phyloP scores from a whole-genome alignment of 2,888 invertebrate genomes.

The Pristionchus exspectatus region DNA sequence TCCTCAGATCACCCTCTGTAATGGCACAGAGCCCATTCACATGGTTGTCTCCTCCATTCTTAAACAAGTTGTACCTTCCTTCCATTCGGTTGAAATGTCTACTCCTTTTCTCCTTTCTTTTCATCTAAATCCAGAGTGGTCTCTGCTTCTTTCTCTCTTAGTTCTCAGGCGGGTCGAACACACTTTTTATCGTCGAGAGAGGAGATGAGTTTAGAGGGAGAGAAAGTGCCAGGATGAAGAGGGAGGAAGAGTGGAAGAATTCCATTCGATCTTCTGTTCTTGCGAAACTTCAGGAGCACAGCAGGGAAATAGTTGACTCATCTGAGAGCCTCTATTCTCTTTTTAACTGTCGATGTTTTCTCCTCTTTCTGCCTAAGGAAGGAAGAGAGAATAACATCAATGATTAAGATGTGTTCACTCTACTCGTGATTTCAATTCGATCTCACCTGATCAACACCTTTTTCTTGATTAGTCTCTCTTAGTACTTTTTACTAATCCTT shows the following conservation, averaged over 20 bases:
- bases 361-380: background rate
- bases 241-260: background rate
- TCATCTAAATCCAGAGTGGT: slow-evolving; percentile 30
- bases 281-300: slow-evolving; percentile 17
- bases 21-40: slow-evolving; percentile 21
- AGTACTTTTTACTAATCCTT: background rate
- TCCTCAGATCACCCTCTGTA: slow-evolving; percentile 30
- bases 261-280: background rate
- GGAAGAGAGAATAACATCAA: background rate
- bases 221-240: background rate
- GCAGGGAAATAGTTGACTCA: background rate
- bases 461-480: background rate
- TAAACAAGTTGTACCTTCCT: slow-evolving; percentile 33
- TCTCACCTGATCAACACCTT: slow-evolving; percentile 2
- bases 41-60: slow-evolving; percentile 24
- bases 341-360: background rate
- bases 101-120: background rate
- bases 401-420: slow-evolving; percentile 32
- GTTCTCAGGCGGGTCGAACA: background rate
- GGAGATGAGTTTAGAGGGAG: background rate
- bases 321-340: background rate
- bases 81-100: slow-evolving; percentile 7
- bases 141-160: slow-evolving; percentile 25
- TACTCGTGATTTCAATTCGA: background rate
- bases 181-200: slow-evolving; percentile 11